A percentile compares a stretch with the other conserved stretches of the same genome.
phyloP scores from a whole-genome alignment of 2,888 invertebrate genomes.

The Dynastes tityus region DNA sequence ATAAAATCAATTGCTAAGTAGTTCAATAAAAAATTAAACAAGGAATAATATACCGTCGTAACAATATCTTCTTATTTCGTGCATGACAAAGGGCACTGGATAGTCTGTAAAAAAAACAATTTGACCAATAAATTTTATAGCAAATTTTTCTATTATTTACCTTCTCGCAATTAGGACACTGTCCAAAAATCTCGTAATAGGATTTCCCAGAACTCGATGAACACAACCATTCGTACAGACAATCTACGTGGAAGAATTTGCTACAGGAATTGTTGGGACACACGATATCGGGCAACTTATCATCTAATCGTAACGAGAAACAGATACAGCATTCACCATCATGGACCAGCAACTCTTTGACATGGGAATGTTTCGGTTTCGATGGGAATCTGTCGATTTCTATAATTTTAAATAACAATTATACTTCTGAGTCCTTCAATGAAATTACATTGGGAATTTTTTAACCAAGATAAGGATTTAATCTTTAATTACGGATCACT shows the following conservation, averaged over 20 bases:
- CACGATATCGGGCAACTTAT: conserved; percentile 67
- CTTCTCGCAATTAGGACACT: conserved; percentile 68
- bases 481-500: too few species aligned
- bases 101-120: conserved; percentile 35
- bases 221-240: conserved; percentile 69
- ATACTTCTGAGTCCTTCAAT: too few species aligned
- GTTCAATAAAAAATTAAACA: conserved; percentile 3
- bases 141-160: conserved; percentile 48
- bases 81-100: conserved; percentile 35
- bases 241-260: conserved; percentile 66
- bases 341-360: conserved; percentile 57
- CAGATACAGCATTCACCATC: conserved; percentile 69
- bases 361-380: conserved; percentile 53
- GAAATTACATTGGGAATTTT: too few species aligned
- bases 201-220: conserved; percentile 62
- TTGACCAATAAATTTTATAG: neutral
- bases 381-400: conserved; percentile 62
- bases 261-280: conserved; percentile 68
- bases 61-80: neutral
- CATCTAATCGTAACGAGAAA: conserved; percentile 65
- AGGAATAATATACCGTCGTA: neutral
- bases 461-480: too few species aligned
- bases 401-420: neutral
- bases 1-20: neutral
- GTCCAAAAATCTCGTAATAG: conserved; percentile 64